These are phyloP conservation scores for Trimorus sp. DNA, from an alignment of 2,888 invertebrate species.

Conservation along the genomic window DNA sequence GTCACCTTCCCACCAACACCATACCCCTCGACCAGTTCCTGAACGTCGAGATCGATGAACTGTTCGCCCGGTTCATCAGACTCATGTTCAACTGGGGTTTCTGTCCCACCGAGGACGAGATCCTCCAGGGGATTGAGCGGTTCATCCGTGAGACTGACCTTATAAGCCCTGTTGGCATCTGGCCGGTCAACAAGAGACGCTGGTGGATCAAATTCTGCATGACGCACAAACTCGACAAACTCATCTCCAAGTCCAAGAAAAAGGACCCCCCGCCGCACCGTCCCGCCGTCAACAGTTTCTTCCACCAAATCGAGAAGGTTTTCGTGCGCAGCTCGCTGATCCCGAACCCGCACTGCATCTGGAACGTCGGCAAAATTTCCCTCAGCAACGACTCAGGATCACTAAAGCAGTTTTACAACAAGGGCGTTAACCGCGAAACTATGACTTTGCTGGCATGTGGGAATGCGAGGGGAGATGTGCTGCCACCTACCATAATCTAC, in stretches of 20 bases:
- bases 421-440: not conserved
- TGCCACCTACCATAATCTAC: slow-evolving; percentile 18
- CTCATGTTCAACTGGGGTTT: slow-evolving; percentile 1
- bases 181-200: not conserved
- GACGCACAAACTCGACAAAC: not conserved
- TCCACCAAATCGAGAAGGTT: not conserved
- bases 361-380: slow-evolving; percentile 14
- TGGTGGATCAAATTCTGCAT: slow-evolving; percentile 4
- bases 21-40: too few relatives aligned
- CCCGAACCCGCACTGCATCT: slow-evolving; percentile 4
- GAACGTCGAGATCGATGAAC: not conserved
- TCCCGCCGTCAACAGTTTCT: not conserved
- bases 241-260: not conserved
- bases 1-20: too few relatives aligned
- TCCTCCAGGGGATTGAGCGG: not conserved
- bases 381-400: not conserved
- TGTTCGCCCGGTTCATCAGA: not conserved
- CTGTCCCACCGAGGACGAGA: not conserved
- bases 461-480: slow-evolving; percentile 8
- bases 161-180: too few relatives aligned
- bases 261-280: not conserved
- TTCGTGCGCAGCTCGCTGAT: not conserved
- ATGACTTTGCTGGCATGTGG: slow-evolving; percentile 10
- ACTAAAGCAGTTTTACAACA: not conserved
- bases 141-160: not conserved